phyloP scores from a whole-genome alignment of 2,888 invertebrate genomes.

The Eurois occulta region DNA sequence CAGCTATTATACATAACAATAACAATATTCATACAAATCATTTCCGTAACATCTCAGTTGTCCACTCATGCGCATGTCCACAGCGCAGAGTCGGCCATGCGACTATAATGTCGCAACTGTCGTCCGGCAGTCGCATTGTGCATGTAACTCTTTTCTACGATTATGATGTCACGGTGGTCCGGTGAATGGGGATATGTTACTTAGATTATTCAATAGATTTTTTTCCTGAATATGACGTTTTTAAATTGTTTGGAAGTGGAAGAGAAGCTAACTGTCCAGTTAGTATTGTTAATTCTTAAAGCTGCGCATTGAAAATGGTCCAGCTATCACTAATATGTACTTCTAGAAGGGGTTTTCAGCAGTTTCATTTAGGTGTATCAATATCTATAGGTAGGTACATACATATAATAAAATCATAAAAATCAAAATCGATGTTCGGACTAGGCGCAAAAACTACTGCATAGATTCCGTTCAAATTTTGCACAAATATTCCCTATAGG shows the following conservation, averaged over 20 bases:
- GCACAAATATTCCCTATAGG: no score
- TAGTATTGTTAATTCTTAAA: background rate
- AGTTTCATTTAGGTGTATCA: background rate
- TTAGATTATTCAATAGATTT: slow-evolving; percentile 38
- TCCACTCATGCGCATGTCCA: slow-evolving; percentile 66
- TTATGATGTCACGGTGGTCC: slow-evolving; percentile 65
- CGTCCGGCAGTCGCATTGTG: slow-evolving; percentile 56
- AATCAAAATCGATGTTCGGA: no score
- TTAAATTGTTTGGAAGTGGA: slow-evolving; percentile 17
- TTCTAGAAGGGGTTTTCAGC: background rate
- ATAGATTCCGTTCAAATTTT: no score
- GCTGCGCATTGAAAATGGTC: background rate
- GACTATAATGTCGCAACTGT: slow-evolving; percentile 66
- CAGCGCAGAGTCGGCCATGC: slow-evolving; percentile 51
- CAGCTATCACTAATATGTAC: background rate
- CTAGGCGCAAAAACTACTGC: no score
- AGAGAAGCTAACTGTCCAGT: slow-evolving; percentile 16
- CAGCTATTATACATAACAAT: slow-evolving; percentile 58
- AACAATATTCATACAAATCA: slow-evolving; percentile 57
- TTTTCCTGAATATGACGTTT: slow-evolving; percentile 29
- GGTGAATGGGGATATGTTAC: slow-evolving; percentile 40
- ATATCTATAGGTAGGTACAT: no score
- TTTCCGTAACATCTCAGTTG: slow-evolving; percentile 58
- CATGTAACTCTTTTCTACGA: slow-evolving; percentile 62
- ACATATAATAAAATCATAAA: no score